Percentiles rank a stretch among this genome's conserved stretches.
Evolutionary conservation across 2,113 vertebrate species (phyloP).

Genomic region (Panthera tigris): DNA sequence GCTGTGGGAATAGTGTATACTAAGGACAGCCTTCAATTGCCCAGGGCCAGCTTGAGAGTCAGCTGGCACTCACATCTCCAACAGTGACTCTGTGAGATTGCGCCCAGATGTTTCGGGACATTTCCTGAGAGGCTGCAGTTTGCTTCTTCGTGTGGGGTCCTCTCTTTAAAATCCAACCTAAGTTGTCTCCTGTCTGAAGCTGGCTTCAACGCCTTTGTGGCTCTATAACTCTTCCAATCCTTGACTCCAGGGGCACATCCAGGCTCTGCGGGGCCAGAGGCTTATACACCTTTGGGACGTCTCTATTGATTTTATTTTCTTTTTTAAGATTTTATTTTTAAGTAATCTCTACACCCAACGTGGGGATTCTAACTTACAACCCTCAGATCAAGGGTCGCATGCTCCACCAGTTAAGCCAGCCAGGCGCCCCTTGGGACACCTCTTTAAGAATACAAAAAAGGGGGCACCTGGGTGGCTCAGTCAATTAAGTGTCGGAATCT

Average conservation of each 20-base stretch:
- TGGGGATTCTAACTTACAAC: not conserved
- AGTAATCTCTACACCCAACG: not conserved
- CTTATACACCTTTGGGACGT: not conserved
- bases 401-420: not conserved
- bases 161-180: conserved; percentile 1
- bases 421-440: not conserved
- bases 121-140: not conserved
- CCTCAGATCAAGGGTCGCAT: not conserved
- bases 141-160: not conserved
- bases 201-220: not conserved
- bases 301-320: not conserved
- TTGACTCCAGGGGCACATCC: not conserved
- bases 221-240: not conserved
- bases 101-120: not conserved
- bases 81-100: not conserved
- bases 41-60: not conserved
- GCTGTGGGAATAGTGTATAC: too few relatives aligned
- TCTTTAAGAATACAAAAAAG: not conserved
- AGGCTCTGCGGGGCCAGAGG: not conserved
- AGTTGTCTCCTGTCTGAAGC: not conserved
- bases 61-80: not conserved
- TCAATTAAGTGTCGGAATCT: too few relatives aligned
- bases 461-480: too few relatives aligned
- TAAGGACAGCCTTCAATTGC: not conserved
- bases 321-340: not conserved